A percentile compares a stretch with the other conserved stretches of the same genome.
Conservation (phyloP, 2,888 invertebrate species). For the Escarpia spicata region DNA sequence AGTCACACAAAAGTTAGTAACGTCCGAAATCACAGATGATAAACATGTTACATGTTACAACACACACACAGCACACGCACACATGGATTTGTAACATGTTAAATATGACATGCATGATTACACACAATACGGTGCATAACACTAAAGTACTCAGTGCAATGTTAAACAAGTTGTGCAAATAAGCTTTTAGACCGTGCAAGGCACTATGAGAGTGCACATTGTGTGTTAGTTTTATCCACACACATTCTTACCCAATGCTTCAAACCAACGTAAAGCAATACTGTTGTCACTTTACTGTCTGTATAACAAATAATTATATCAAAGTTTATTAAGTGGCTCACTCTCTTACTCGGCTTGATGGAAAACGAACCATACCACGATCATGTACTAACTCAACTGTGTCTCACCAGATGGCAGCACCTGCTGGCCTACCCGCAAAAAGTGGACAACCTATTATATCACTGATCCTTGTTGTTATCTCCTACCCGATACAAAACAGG, state of each 20-base stretch:
- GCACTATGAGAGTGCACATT: neutral
- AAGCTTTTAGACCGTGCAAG: neutral
- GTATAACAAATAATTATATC: neutral
- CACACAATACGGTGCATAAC: neutral
- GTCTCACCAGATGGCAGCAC: neutral
- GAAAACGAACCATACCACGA: neutral
- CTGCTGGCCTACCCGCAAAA: neutral
- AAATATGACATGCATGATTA: neutral
- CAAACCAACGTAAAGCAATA: neutral
- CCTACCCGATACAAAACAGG: too few species aligned
- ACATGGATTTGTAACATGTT: neutral
- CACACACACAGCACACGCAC: neutral
- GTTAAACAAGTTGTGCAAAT: neutral
- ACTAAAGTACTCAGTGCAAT: neutral
- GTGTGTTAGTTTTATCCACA: neutral
- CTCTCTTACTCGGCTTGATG: neutral
- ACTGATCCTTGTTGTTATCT: too few species aligned
- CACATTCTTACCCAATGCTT: neutral
- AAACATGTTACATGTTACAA: neutral
- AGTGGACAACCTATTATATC: too few species aligned
- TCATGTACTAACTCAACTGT: neutral
- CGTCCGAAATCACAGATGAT: neutral
- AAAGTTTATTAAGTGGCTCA: neutral
- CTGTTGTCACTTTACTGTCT: neutral
- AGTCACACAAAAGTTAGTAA: neutral